Evolutionary conservation across 2,888 invertebrate genomes (phyloP).

Genomic region (Parasteatoda lunata): DNA sequence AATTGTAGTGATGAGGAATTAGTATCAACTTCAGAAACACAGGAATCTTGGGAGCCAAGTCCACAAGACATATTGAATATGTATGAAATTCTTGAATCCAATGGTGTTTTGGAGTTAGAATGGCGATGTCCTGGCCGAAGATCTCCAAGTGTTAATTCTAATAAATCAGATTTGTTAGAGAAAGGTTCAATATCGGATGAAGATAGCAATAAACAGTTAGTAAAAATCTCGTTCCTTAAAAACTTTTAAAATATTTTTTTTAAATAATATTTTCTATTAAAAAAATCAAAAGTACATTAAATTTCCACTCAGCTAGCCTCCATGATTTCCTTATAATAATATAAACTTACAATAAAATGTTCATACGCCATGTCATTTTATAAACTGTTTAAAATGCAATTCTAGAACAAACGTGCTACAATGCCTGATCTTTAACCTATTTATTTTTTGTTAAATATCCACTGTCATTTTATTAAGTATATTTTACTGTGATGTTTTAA

Average conservation of each 20-base stretch:
- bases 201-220: constrained; percentile 56
- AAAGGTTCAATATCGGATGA: constrained; percentile 55
- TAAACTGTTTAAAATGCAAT: too few relatives aligned
- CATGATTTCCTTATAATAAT: too few relatives aligned
- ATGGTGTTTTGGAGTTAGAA: constrained; percentile 69
- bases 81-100: constrained; percentile 69
- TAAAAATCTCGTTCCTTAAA: not conserved
- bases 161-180: constrained; percentile 55
- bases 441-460: too few relatives aligned
- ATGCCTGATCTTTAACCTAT: too few relatives aligned
- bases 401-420: too few relatives aligned
- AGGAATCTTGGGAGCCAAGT: constrained; percentile 70
- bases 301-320: too few relatives aligned
- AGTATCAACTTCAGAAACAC: constrained; percentile 7
- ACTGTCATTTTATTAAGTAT: too few relatives aligned
- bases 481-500: too few relatives aligned
- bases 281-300: not conserved
- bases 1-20: constrained; percentile 69
- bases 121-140: constrained; percentile 71
- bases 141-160: constrained; percentile 70
- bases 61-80: constrained; percentile 69
- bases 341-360: too few relatives aligned
- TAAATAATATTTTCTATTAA: not conserved
- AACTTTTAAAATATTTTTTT: not conserved
- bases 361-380: too few relatives aligned